Evolutionary conservation across 2,888 invertebrate genomes (phyloP).

Genomic region (Microplitis manilae): DNA sequence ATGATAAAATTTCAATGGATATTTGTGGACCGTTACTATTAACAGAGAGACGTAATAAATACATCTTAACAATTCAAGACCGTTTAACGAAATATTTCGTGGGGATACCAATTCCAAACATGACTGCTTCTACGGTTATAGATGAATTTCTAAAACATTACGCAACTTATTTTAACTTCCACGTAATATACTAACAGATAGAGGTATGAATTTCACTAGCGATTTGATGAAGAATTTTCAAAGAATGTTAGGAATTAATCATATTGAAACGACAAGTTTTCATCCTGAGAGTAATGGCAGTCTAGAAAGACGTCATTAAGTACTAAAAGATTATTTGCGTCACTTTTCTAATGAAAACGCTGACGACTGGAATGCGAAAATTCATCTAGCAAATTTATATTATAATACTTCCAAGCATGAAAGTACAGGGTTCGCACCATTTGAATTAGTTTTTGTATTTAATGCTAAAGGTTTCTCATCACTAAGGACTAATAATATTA

Average conservation of each 20-base stretch:
- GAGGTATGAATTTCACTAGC: neutral
- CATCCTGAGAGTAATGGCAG: constrained; percentile 5
- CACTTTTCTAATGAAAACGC: constrained; percentile 32
- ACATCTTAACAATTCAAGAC: too few relatives aligned
- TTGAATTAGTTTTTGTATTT: constrained; percentile 27
- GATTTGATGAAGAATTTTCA: constrained; percentile 25
- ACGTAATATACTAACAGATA: constrained; percentile 8
- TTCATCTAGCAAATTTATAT: constrained; percentile 27
- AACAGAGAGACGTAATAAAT: too few relatives aligned
- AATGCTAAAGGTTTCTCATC: constrained; percentile 18
- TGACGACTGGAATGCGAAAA: constrained; percentile 30
- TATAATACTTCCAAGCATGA: constrained; percentile 39
- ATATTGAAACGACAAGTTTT: neutral
- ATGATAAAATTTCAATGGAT: too few relatives aligned
- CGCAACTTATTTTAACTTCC: too few relatives aligned
- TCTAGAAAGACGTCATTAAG: constrained; percentile 11
- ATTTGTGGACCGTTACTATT: too few relatives aligned
- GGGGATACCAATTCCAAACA: too few relatives aligned
- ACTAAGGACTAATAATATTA: constrained; percentile 13
- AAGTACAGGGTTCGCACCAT: constrained; percentile 23
- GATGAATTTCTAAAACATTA: too few relatives aligned
- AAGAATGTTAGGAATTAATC: constrained; percentile 3
- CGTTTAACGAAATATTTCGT: too few relatives aligned
- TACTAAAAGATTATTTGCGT: constrained; percentile 12
- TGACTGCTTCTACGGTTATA: too few relatives aligned